Evolutionary conservation across 1,140 invertebrate genomes (phyloP).

Genomic region (Formica exsecta): DNA sequence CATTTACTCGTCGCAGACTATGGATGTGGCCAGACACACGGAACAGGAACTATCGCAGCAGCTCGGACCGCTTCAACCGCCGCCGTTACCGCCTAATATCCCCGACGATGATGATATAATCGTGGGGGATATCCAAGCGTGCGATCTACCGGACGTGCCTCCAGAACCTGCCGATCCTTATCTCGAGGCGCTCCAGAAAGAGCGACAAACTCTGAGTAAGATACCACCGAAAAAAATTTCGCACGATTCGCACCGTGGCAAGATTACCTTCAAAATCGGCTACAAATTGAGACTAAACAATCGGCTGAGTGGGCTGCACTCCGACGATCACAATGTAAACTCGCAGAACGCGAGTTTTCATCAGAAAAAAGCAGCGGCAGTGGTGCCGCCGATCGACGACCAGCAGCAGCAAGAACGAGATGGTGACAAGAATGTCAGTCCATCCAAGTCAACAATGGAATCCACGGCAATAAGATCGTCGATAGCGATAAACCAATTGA

Average conservation of each 20-base stretch:
- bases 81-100: conserved; percentile 75
- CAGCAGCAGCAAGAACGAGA: conserved; percentile 15
- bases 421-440: not conserved
- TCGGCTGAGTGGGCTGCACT: conserved; percentile 81
- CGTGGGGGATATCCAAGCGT: conserved; percentile 81
- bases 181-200: conserved; percentile 83
- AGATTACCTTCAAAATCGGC: conserved; percentile 85
- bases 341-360: conserved; percentile 12
- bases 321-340: conserved; percentile 70
- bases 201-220: conserved; percentile 82
- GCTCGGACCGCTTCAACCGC: conserved; percentile 82
- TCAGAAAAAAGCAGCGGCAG: not conserved
- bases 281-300: conserved; percentile 82
- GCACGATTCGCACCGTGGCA: conserved; percentile 82
- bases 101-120: conserved; percentile 80
- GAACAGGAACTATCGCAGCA: conserved; percentile 85
- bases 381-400: not conserved
- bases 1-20: conserved; percentile 93
- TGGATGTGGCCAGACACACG: conserved; percentile 90
- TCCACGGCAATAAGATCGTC: not conserved
- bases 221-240: conserved; percentile 84
- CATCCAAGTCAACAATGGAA: not conserved
- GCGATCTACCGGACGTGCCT: conserved; percentile 81
- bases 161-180: conserved; percentile 82
- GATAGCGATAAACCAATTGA: not conserved